Base-by-base conservation (phyloP, 2,113 vertebrate genomes). In the Microtus oregoni region DNA sequence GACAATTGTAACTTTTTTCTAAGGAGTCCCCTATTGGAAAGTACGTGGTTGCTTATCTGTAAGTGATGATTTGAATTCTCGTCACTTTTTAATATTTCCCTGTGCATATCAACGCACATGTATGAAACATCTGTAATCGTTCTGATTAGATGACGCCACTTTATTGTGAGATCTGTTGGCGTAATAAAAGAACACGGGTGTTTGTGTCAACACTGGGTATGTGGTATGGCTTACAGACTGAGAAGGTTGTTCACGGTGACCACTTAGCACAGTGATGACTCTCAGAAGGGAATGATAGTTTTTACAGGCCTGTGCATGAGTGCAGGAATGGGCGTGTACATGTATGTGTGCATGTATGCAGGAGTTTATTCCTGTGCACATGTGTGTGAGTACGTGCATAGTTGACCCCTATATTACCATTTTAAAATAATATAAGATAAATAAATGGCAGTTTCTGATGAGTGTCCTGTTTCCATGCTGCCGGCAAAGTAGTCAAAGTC, bases 191-290 rank as follows among this genome's bases (percentile, higher is more conserved):
- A 72, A 88, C 70, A 38, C 7, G 85, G 38, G 20, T 91, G 38
- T 96, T 94, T 82, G 47, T 44, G 81, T 41, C 52, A 94, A 47
- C 77, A 67, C 81, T 82, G 44, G 15, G 32, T 65, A 52, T 83
- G 55, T 87, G 50, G 17, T 83, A n/a, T 35, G 55, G 19, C n/a
- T 52, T 65, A 10, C 90, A 10, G 76, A 85, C 38, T 91, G 47
- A 26, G 22, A 79, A 65, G 14, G 35, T 77, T 67, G 35, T 13
- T 88, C 68, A 13, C 26, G 47, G 50, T 86, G 55, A 55, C 73
- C 73, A 38, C 47, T 50, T 89, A 68, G 58, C n/a, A 68, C 7
- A 35, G 35, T 75, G 61, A 63, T 89, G 50, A 76, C 85, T 89
- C 63, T 38, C 22, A 86, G 85, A 65, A 78, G 20, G 28, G 28